Percentiles rank a stretch among this genome's conserved stretches.
Conservation (phyloP, 92 coral and sea anemone genomes). For the Diadumene lineata region DNA sequence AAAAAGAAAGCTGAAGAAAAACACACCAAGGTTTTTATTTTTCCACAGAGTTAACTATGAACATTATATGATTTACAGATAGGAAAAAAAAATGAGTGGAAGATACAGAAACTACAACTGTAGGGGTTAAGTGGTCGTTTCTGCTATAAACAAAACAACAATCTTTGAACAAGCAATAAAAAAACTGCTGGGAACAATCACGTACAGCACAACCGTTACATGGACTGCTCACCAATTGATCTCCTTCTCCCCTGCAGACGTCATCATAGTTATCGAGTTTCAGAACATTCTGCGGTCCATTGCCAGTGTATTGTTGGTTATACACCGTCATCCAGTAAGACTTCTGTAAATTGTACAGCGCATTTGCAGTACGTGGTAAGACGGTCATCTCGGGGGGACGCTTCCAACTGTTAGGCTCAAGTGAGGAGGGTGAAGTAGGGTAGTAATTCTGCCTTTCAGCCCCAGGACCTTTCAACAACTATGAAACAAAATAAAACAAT, state of each 20-base stretch:
- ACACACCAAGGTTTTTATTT: too few species aligned
- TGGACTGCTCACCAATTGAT: slow-evolving; percentile 70
- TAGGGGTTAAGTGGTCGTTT: too few species aligned
- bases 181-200: too few species aligned
- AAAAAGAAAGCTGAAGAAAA: too few species aligned
- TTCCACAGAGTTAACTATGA: too few species aligned
- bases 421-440: slow-evolving; percentile 91
- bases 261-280: slow-evolving; percentile 79
- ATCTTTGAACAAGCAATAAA: too few species aligned
- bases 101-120: too few species aligned
- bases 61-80: too few species aligned
- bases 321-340: slow-evolving; percentile 74
- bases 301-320: slow-evolving; percentile 81
- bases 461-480: slow-evolving; percentile 85
- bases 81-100: too few species aligned
- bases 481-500: neutral
- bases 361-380: slow-evolving; percentile 82
- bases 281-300: slow-evolving; percentile 73
- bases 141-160: too few species aligned
- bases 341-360: slow-evolving; percentile 74
- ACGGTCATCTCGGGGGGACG: slow-evolving; percentile 73
- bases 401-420: slow-evolving; percentile 70
- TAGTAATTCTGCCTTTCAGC: slow-evolving; percentile 67
- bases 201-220: too few species aligned
- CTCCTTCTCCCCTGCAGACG: slow-evolving; percentile 44